phyloP scores from a whole-genome alignment of 2,113 vertebrate species.

The Aleadryas rufinucha region DNA sequence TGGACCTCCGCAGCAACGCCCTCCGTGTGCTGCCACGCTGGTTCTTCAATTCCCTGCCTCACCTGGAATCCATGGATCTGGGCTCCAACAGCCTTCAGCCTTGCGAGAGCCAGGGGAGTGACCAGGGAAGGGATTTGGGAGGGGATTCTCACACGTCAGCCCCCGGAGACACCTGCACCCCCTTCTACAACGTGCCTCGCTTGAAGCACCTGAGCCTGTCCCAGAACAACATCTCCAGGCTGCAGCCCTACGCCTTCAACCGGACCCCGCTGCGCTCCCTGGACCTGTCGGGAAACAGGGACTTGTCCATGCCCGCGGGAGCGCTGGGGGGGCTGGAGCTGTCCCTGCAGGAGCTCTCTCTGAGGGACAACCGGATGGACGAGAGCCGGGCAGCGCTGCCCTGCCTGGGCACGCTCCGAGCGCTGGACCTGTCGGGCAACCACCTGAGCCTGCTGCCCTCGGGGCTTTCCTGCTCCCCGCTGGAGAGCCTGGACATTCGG shows the following conservation, averaged over 20 bases:
- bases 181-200: slow-evolving; percentile 54
- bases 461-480: slow-evolving; percentile 54
- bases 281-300: slow-evolving; percentile 71
- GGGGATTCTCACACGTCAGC: neutral
- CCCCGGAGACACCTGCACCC: slow-evolving; percentile 46
- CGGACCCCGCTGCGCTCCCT: slow-evolving; percentile 68
- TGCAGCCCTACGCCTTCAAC: slow-evolving; percentile 62
- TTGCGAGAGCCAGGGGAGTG: neutral
- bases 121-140: neutral
- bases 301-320: slow-evolving; percentile 38
- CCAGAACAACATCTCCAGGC: slow-evolving; percentile 66
- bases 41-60: slow-evolving; percentile 71
- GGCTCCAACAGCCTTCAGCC: slow-evolving; percentile 71
- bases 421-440: slow-evolving; percentile 73
- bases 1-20: slow-evolving; percentile 72
- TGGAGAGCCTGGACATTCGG: slow-evolving; percentile 68
- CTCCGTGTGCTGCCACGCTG: slow-evolving; percentile 56
- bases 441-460: slow-evolving; percentile 56
- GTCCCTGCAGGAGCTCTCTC: slow-evolving; percentile 71
- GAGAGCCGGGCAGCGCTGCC: slow-evolving; percentile 47
- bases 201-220: slow-evolving; percentile 74
- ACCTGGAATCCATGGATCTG: slow-evolving; percentile 72
- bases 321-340: slow-evolving; percentile 62
- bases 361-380: slow-evolving; percentile 70
- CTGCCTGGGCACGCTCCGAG: slow-evolving; percentile 63